These are phyloP conservation scores for Zingel zingel DNA, from an alignment of 2,113 vertebrate species.

Conservation along the genomic window DNA sequence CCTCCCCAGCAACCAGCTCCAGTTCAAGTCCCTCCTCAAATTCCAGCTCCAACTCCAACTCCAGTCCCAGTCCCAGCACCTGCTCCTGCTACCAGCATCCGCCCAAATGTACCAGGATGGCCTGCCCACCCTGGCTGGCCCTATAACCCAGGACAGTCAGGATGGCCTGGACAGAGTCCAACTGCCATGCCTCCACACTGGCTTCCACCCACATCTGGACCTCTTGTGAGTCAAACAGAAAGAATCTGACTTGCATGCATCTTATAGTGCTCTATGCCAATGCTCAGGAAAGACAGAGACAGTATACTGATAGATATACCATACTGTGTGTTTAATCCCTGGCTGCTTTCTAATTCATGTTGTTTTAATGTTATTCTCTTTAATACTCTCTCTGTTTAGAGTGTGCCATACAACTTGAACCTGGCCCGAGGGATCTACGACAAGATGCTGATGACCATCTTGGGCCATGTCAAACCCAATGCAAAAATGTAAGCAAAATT, in stretches of 20 bases:
- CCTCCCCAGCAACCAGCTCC: slow-evolving; percentile 53
- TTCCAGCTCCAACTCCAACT: slow-evolving; percentile 8
- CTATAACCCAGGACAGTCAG: slow-evolving; percentile 83
- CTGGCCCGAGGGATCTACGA: slow-evolving; percentile 83
- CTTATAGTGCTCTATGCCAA: background rate
- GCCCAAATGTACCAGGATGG: slow-evolving; percentile 65
- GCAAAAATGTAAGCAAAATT: slow-evolving; percentile 81
- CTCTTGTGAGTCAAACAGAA: slow-evolving; percentile 75
- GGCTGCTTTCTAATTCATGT: background rate
- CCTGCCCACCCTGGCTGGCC: slow-evolving; percentile 71
- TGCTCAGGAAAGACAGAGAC: background rate
- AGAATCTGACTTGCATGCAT: background rate
- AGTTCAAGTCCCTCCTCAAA: slow-evolving; percentile 34
- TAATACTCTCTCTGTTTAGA: slow-evolving; percentile 60
- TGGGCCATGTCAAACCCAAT: slow-evolving; percentile 82
- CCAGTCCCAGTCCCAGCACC: slow-evolving; percentile 15
- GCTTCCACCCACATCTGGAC: slow-evolving; percentile 78
- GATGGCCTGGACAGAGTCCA: slow-evolving; percentile 83
- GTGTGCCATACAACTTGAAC: slow-evolving; percentile 84
- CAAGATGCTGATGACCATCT: slow-evolving; percentile 86
- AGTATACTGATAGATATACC: background rate
- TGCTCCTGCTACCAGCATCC: slow-evolving; percentile 39
- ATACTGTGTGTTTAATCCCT: background rate
- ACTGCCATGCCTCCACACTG: slow-evolving; percentile 66
- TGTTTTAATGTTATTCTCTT: background rate